Base-by-base conservation (phyloP, 2,113 vertebrate species). In the Herpetotheres cachinnans region DNA sequence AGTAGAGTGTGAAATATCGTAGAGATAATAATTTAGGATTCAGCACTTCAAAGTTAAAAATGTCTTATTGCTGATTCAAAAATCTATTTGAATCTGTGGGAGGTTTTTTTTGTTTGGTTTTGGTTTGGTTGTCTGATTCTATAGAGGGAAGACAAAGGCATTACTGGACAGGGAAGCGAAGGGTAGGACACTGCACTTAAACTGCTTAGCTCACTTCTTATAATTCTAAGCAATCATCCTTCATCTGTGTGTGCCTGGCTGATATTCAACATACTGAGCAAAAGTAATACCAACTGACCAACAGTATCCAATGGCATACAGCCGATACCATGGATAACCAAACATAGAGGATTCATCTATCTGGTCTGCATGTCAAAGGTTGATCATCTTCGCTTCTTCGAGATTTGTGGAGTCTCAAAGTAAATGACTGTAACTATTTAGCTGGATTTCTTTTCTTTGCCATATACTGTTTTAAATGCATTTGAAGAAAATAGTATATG, bases 101-200 rank as follows among this genome's bases (percentile, higher is more conserved):
- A 13, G 1, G 38, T 38, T 10, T 5, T 5, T 3, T 24, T 17
- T 9, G 3, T 24, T 56, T n/a, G 2, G 0, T 9, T 78, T 66
- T 82, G 4, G 4, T 63, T 87, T 77, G 3, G 10, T 40, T 71
- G 9, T 70, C 34, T 67, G 42, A 18, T 59, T 69, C 12, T 72
- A 2, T 12, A 59, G 29, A 38, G 13, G 9, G 22, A 83, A 86
- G 32, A 32, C 29, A 67, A 63, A 89, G 16, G 4, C 12, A 54
- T 50, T 71, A 21, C 10, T 82, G 19, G 24, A 42, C 9, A 44
- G 27, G 10, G 56, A 58, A 63, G 7, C 26, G 11, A 26, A 32
- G 16, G 27, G 7, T 66, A 58, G 61, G 4, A 2, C 16, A 29
- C 32, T 52, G 55, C 25, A 10, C 11, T 66, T 77, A 32, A 72